Evolutionary conservation across 2,888 invertebrate species (phyloP), one percentile per base, ranked within the genome.

Genomic region (Cataglyphis albicans): DNA sequence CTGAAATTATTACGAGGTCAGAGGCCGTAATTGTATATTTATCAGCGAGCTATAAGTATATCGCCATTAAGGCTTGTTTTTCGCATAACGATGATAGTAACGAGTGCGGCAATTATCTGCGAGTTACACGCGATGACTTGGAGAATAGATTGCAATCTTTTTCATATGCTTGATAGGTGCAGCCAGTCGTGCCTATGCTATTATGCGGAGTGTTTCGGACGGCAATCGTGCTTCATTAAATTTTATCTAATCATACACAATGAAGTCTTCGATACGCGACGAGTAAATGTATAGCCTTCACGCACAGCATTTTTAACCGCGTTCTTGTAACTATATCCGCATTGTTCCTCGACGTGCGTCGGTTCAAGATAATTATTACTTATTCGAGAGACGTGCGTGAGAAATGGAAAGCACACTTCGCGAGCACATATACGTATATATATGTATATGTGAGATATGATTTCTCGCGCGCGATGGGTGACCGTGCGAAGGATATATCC

Each of bases 371-470:
- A 80, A 80, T 80, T 59, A 59, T 84, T 84, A 82, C 82, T 82
- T 84, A 82, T 84, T 65, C 63, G 81, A 52, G 84, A 65, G 72
- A 84, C 82, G 70, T 76, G 68, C 88, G 84, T 86, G 87, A 81
- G 57, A 82, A 82, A 82, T 61, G 64, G 59, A 64, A 81, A 48
- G 81, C 72, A 44, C 73, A 35, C 59, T 78, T 55, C 15, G 41
- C 55, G 70, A 68, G 38, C 68, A 57, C 57, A 44, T 44, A 57
- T 78, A 55, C 55, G 18, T 12, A 2, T 3, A 41, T 3, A 12
- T 2, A 48, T n/a, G 7, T n/a, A 48, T 48, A 18, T n/a, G 55
- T 70, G 78, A 72, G 72, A 78, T 70, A 72, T 72, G 72, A 70
- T 72, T 78, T 59, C 78, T 78, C 18, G 78, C 72, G 44, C 44